Conservation (phyloP, 2,888 invertebrate genomes). For the Theodoxus fluviatilis region DNA sequence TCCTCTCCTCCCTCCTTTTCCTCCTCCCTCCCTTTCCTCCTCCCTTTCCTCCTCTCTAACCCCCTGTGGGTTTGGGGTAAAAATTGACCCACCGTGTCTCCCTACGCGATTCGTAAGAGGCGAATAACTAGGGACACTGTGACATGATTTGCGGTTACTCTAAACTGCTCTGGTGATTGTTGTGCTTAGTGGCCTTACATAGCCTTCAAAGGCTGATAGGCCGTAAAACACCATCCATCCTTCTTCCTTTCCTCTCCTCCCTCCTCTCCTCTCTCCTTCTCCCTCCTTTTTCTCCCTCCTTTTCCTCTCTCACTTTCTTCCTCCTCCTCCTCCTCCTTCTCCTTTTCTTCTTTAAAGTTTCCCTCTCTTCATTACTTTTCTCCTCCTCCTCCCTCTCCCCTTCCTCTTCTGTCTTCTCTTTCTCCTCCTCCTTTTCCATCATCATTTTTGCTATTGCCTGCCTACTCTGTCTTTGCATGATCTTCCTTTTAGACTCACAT, state of each 20-base stretch:
- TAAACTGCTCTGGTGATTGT: too few relatives aligned
- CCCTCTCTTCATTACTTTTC: slow-evolving; percentile 23
- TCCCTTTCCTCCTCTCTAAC: too few relatives aligned
- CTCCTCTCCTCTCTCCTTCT: background rate
- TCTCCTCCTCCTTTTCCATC: background rate
- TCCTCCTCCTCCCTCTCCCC: background rate
- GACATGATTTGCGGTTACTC: too few relatives aligned
- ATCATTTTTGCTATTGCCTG: background rate
- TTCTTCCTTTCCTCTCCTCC: slow-evolving; percentile 19
- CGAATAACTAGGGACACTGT: too few relatives aligned
- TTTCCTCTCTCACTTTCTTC: slow-evolving; percentile 25
- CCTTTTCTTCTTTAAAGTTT: background rate
- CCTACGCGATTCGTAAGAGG: too few relatives aligned
- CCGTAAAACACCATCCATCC: too few relatives aligned
- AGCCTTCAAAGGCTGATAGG: too few relatives aligned
- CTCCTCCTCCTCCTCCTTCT: background rate
- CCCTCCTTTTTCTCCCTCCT: slow-evolving; percentile 25
- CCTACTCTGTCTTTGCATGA: too few relatives aligned
- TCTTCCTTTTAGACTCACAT: too few relatives aligned
- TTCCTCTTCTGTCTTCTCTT: background rate
- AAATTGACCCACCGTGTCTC: too few relatives aligned
- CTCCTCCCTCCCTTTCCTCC: slow-evolving; percentile 24
- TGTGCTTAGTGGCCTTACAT: too few relatives aligned
- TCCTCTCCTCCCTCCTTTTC: slow-evolving; percentile 20
- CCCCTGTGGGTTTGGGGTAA: too few relatives aligned